Evolutionary conservation across 2,113 vertebrate genomes (phyloP).

Genomic region (Ptyas mucosa): DNA sequence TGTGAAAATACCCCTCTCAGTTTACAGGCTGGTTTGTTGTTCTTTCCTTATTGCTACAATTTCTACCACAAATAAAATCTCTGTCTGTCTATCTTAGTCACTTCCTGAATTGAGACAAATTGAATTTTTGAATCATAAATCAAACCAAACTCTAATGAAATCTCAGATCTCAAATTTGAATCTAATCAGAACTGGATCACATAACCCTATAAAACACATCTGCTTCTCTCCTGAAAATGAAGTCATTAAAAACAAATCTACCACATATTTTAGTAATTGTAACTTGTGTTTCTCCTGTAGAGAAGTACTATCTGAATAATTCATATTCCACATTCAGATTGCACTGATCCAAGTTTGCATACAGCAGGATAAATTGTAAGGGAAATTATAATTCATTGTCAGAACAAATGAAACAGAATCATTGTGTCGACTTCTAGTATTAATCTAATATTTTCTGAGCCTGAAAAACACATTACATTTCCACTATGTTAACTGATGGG

Average conservation of each 20-base stretch:
- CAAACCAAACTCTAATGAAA: background rate
- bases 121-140: background rate
- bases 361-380: slow-evolving; percentile 32
- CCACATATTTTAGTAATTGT: background rate
- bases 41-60: background rate
- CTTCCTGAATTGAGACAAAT: background rate
- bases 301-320: slow-evolving; percentile 22
- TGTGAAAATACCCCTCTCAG: background rate
- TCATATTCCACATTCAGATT: slow-evolving; percentile 38
- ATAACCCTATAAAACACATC: background rate
- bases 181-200: background rate
- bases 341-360: slow-evolving; percentile 38
- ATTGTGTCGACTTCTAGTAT: slow-evolving; percentile 32
- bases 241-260: background rate
- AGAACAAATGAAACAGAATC: slow-evolving; percentile 57
- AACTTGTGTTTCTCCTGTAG: slow-evolving; percentile 23
- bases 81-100: background rate
- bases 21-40: background rate
- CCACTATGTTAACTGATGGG: slow-evolving; percentile 27
- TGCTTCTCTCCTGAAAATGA: background rate
- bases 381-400: slow-evolving; percentile 49
- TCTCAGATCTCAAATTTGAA: background rate
- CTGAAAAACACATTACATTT: slow-evolving; percentile 42
- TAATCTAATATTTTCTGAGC: slow-evolving; percentile 41
- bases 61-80: background rate